Evolutionary conservation across 2,113 vertebrate species (phyloP), one percentile per base, ranked within the genome.

Genomic region (Hemiprocne comata): DNA sequence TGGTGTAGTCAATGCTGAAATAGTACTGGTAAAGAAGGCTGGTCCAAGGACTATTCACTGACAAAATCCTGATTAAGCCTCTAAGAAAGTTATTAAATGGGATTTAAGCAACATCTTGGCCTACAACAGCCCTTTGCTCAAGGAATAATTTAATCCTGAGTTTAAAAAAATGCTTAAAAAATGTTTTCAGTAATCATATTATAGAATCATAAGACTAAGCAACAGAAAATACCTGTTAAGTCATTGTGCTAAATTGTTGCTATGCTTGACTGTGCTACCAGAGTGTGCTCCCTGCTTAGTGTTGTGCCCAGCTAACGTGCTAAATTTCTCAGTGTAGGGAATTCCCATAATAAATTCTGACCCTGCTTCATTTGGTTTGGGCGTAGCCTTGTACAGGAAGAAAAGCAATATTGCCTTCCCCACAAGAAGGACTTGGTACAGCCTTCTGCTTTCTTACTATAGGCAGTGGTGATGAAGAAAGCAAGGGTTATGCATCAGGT

Each of bases 1-100:
- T 71, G 53, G 20, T 48, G 34, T 36, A 51, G 85, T 64, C 75
- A 75, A 4, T 84, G 58, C 12, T 77, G 69, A 96, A 93, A 76
- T 83, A 83, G 86, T 60, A 34, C 72, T 54, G 58, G 21, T 71
- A 67, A 74, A 83, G 55, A 74, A 83, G 53, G 33, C 83, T 90
- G 65, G 85, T 71, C 72, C 76, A 88, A 86, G 60, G 72, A 44
- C 87, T 90, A 4, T 84, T 71, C 34, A 40, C 72, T 58, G 84
- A 28, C 51, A 90, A 93, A 93, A 96, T 96, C 94, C 92, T 17
- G 2, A 67, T 75, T 94, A 95, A 95, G 79, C 76, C 17, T 93
- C 57, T 91, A 84, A 95, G 75, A 67, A 91, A 84, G 65, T 64
- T 67, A 85, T 94, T 93, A 93, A 90, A 81, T 72, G 20, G 69